phyloP scores from a whole-genome alignment of 2,113 vertebrate species.

The Chionomys nivalis region DNA sequence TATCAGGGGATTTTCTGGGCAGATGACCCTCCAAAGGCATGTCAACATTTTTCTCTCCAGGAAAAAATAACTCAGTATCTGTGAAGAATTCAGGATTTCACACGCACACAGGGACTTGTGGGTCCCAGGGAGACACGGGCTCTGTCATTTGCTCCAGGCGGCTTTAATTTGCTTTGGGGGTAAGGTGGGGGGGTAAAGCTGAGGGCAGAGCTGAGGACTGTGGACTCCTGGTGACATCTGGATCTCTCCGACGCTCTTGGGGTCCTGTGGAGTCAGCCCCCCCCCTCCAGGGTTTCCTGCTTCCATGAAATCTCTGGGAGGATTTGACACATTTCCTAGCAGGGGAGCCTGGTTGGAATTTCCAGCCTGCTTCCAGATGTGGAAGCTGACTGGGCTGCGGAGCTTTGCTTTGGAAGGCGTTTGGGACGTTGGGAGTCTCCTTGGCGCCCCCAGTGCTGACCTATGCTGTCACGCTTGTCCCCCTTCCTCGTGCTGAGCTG shows the following conservation, averaged over 20 bases:
- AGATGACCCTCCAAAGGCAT: constrained; percentile 27
- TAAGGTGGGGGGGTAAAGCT: not conserved
- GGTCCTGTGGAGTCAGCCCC: not conserved
- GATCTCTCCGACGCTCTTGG: constrained; percentile 29
- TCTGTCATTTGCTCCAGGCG: not conserved
- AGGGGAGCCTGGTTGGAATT: constrained; percentile 54
- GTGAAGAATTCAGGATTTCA: constrained; percentile 23
- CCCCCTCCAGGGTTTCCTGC: not conserved
- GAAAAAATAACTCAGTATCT: constrained; percentile 66
- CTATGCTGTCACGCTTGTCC: fast-evolving
- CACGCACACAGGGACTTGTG: not conserved
- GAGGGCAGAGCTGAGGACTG: not conserved
- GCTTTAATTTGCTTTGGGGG: constrained; percentile 35
- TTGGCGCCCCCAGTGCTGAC: not conserved
- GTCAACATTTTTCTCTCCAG: constrained; percentile 73
- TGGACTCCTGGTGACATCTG: constrained; percentile 20
- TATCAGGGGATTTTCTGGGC: constrained; percentile 56
- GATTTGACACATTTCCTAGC: constrained; percentile 59
- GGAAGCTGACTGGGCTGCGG: not conserved
- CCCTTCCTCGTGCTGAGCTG: not conserved
- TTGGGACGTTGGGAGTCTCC: not conserved
- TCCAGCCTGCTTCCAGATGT: constrained; percentile 73
- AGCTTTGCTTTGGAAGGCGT: not conserved
- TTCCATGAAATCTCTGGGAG: constrained; percentile 46
- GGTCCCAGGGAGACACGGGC: not conserved